phyloP scores from a whole-genome alignment of 2,113 vertebrate species.

The Monopterus albus region DNA sequence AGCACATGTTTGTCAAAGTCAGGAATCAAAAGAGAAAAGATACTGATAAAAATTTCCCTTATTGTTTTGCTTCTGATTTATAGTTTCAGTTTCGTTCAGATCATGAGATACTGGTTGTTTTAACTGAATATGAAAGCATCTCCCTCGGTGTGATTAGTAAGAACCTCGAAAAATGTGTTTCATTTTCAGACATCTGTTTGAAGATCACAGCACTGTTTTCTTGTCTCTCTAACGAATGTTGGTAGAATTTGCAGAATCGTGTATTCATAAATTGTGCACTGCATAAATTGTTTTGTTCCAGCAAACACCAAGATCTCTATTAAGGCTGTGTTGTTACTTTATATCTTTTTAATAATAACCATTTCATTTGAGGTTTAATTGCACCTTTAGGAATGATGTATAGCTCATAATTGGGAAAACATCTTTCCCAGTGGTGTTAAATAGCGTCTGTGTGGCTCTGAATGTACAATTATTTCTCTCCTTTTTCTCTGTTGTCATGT shows the following conservation, averaged over 20 bases:
- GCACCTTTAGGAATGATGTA: constrained; percentile 49
- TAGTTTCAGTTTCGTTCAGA: constrained; percentile 49
- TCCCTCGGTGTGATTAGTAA: constrained; percentile 72
- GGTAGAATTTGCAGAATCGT: constrained; percentile 43
- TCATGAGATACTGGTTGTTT: constrained; percentile 38
- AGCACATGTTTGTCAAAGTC: constrained; percentile 65
- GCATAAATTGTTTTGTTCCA: constrained; percentile 50
- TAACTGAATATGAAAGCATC: constrained; percentile 70
- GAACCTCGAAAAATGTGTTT: constrained; percentile 65
- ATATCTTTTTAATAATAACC: constrained; percentile 40
- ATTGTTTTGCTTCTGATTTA: constrained; percentile 56
- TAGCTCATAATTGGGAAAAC: constrained; percentile 47
- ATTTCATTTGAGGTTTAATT: constrained; percentile 58
- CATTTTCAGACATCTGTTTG: constrained; percentile 60
- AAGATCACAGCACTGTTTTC: constrained; percentile 63
- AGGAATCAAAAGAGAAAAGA: constrained; percentile 57
- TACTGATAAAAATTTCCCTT: constrained; percentile 48
- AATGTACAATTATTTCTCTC: constrained; percentile 44
- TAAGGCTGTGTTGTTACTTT: constrained; percentile 55
- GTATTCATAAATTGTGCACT: constrained; percentile 59
- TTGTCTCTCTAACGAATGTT: constrained; percentile 53
- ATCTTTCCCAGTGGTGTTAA: constrained; percentile 45
- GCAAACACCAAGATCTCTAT: constrained; percentile 52
- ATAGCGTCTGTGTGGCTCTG: constrained; percentile 16
- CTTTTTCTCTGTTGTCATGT: constrained; percentile 37